A percentile compares a stretch with the other conserved stretches of the same genome.
Conservation (phyloP, 2,888 invertebrate species). For the Protonemura montana region DNA sequence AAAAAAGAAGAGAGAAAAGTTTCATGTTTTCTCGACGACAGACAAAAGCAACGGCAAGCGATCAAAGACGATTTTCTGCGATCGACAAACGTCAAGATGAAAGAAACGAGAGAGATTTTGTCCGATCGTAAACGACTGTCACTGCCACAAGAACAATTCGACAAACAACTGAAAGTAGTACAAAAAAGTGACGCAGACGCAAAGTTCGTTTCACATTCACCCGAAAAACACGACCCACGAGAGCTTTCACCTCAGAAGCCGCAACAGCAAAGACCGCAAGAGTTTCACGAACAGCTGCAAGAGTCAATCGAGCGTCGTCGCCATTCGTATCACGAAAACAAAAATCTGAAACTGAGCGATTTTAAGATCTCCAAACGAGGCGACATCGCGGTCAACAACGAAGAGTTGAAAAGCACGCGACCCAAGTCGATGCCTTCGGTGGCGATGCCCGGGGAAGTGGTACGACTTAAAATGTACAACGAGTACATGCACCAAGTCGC, state of each 20-base stretch:
- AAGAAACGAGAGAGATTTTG: neutral
- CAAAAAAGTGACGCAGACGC: neutral
- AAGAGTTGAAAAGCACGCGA: slow-evolving; percentile 51
- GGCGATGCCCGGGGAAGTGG: slow-evolving; percentile 68
- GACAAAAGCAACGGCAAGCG: neutral
- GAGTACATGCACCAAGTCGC: slow-evolving; percentile 83
- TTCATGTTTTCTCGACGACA: neutral
- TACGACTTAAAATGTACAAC: slow-evolving; percentile 83
- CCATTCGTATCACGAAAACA: slow-evolving; percentile 22
- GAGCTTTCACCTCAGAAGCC: neutral
- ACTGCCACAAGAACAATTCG: slow-evolving; percentile 31
- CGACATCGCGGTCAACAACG: slow-evolving; percentile 59
- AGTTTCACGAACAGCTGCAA: neutral
- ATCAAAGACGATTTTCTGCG: slow-evolving; percentile 17
- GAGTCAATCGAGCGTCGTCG: neutral
- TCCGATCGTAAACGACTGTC: slow-evolving; percentile 33
- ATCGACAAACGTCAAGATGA: neutral
- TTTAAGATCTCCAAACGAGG: slow-evolving; percentile 61
- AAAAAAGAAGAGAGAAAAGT: slow-evolving; percentile 16
- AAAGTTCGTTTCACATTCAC: neutral
- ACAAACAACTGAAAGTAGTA: slow-evolving; percentile 30
- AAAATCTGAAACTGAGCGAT: slow-evolving; percentile 55
- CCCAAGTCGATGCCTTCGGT: slow-evolving; percentile 58
- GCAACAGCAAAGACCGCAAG: neutral
- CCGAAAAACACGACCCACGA: neutral